Evolutionary conservation across 1,140 invertebrate genomes (phyloP), one percentile per base, ranked within the genome.

Genomic region (Anadara kagoshimensis): DNA sequence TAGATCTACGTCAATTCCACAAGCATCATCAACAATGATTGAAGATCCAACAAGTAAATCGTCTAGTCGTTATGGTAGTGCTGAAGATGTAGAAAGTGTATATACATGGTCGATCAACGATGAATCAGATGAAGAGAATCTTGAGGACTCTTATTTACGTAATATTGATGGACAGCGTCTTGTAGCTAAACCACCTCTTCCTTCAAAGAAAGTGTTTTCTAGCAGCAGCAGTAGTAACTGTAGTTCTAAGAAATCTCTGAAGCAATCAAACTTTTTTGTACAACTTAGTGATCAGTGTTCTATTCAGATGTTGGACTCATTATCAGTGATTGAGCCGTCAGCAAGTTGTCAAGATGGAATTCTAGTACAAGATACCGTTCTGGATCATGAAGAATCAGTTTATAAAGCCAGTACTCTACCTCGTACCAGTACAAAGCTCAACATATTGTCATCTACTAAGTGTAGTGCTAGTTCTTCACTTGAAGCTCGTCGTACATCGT

Each of bases 51-150:
- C 69, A 8, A 77, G 73, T 29, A n/a, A n/a, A n/a, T 79, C 80
- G 51, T 64, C 71, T 18, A 79, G 80, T 57, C 71, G 68, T 26
- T 70, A 51, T 14, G 57, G 70, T n/a, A 78, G 74, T 61, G 66
- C 72, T 36, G 73, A 76, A 54, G 78, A 77, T 41, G 69, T 77
- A 66, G 79, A 78, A 45, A 83, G 80, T 72, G 76, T 83, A 10
- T 86, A 82, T 61, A 83, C 79, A 1, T 86, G 83, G 85, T 85
- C 83, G 18, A 74, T 83, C 43, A 77, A 83, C 64, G 82, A 85
- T 29, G 68, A 67, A 44, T 82, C 83, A 29, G 82, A 82, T 26
- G 77, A 78, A 51, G 76, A 78, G 5, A 80, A 78, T 62, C 69
- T 86, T 8, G 79, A 86, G 67, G 79, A 82, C 56, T 86, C 84